Conservation (phyloP, 35 echinoderm and acorn worm genomes). For the Eucidaris tribuloides region DNA sequence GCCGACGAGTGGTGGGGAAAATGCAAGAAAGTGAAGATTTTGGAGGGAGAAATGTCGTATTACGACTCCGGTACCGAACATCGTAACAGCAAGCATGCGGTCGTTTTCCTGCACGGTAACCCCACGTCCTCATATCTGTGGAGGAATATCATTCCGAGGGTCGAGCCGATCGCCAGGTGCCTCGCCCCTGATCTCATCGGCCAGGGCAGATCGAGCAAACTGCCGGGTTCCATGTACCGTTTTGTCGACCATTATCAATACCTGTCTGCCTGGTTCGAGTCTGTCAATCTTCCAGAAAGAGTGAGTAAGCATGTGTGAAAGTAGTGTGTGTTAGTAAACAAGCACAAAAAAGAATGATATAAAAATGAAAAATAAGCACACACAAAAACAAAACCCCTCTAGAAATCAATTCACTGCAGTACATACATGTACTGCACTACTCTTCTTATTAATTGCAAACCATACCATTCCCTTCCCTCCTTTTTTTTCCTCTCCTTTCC, state of each 20-base stretch:
- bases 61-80: constrained; percentile 77
- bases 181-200: constrained; percentile 95
- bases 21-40: constrained; percentile 54
- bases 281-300: constrained; percentile 67
- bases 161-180: constrained; percentile 57
- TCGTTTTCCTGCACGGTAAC: constrained; percentile 88
- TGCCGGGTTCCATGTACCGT: constrained; percentile 47
- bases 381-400: too few relatives aligned
- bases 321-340: too few relatives aligned
- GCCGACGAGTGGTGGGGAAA: constrained; percentile 85
- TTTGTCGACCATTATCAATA: constrained; percentile 87
- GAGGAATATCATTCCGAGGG: constrained; percentile 80
- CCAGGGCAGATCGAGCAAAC: constrained; percentile 74
- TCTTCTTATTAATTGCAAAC: too few relatives aligned
- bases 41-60: constrained; percentile 77
- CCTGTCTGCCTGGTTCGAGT: constrained; percentile 82
- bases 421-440: too few relatives aligned
- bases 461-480: too few relatives aligned
- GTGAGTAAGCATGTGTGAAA: too few relatives aligned
- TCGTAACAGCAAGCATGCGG: constrained; percentile 25
- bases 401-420: too few relatives aligned
- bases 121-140: constrained; percentile 94
- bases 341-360: too few relatives aligned
- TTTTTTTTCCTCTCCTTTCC: too few relatives aligned
- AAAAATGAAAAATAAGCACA: too few relatives aligned